Evolutionary conservation across 2,797 vertebrate species (phyloP).

Genomic region (Mareca strepera): DNA sequence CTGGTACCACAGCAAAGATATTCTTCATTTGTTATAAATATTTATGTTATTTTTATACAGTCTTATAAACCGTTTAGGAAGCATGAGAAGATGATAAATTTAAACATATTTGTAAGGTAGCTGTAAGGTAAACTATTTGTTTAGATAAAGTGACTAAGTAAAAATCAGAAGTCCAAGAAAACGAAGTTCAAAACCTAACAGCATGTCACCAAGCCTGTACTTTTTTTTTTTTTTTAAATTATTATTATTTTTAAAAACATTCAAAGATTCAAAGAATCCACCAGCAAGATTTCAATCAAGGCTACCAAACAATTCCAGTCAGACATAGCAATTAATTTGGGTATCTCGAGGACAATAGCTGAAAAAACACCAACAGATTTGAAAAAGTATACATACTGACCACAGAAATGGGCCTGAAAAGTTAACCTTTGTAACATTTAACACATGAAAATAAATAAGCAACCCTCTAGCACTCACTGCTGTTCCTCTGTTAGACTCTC

Average conservation of each 20-base stretch:
- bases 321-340: background rate
- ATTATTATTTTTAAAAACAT: no score
- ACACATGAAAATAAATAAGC: background rate
- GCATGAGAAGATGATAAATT: accelerated
- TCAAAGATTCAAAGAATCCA: background rate
- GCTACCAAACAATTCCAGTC: background rate
- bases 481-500: background rate
- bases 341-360: background rate
- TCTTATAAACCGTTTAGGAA: background rate
- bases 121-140: background rate
- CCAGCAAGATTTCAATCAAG: background rate
- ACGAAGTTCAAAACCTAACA: background rate
- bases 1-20: background rate
- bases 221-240: background rate
- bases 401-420: background rate
- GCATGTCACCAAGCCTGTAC: background rate
- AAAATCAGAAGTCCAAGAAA: background rate
- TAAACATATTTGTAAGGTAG: background rate
- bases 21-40: background rate
- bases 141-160: background rate
- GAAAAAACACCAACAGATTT: background rate
- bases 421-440: background rate
- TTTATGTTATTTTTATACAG: background rate
- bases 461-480: background rate
- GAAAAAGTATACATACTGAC: background rate